Base-by-base conservation (phyloP, 2,797 vertebrate species). In the Cyprinella venusta region DNA sequence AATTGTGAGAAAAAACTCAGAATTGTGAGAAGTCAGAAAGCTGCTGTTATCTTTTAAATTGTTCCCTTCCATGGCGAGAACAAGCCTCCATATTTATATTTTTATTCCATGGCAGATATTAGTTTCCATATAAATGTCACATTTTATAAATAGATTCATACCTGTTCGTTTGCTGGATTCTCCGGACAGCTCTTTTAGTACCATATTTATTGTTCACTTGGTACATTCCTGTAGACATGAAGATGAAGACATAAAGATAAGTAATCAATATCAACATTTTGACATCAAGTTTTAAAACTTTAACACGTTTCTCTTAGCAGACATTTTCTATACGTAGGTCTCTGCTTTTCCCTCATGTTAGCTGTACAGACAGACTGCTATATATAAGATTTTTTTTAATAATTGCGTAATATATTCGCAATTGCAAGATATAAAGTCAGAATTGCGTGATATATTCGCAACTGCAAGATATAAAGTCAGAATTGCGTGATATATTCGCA, bases 171-270 rank as follows among this genome's bases (percentile, higher is more conserved):
- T 77, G 82, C 67, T 85, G 88, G 71, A 21, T 54, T 85, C 93
- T 92, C 86, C 90, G 91, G 81, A 93, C 86, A 6, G 50, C 9
- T 86, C 92, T 88, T 15, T 0, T 79, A 0, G 89, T 93, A 19
- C 90, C 83, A 0, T 80, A 72, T 0, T 0, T 0, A 4, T 85
- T 42, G 9, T 94, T 93, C 59, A 83, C 50, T 83, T 94, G 93
- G 81, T 56, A 81, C 93, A 94, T 93, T 16, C 21, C 93, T 94
- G 16, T 4, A 33, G 6, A 38, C 15, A 42, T 15, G 42, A 71
- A 71, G 15, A 30, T 63, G 16, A 61, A 24, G n/a, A 15, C 15
- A 70, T 24, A 70, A 9, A 30, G 15, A 71, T 13, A 12, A 36
- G 13, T 8, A 69, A 16, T 24, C 15, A 26, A 16, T 24, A 5